A percentile compares a stretch with the other conserved stretches of the same genome.
phyloP scores from a whole-genome alignment of 1,140 invertebrate species.

The Paraescarpia echinospica region DNA sequence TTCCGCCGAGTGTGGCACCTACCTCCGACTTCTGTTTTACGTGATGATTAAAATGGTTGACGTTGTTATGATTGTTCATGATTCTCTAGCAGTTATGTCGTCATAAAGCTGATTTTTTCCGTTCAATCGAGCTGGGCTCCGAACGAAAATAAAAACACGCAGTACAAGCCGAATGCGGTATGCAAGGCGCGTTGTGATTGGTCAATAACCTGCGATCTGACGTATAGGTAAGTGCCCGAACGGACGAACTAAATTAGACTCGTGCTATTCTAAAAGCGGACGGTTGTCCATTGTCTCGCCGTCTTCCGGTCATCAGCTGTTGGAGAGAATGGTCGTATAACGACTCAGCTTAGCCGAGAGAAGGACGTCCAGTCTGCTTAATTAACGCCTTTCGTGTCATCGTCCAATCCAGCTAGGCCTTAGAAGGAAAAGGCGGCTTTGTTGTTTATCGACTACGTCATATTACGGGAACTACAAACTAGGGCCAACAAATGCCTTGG shows the following conservation, averaged over 20 bases:
- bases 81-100: conserved; percentile 32
- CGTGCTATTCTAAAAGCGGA: background rate
- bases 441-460: background rate
- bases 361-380: background rate
- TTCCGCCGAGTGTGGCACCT: conserved; percentile 14
- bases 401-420: background rate
- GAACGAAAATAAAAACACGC: conserved; percentile 48
- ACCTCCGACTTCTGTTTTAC: conserved; percentile 40
- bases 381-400: background rate
- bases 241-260: background rate
- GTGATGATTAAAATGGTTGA: conserved; percentile 40
- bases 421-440: background rate
- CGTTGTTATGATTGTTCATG: conserved; percentile 39
- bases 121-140: conserved; percentile 33
- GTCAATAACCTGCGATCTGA: conserved; percentile 16
- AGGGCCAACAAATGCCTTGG: background rate
- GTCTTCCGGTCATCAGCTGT: background rate
- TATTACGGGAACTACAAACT: conserved; percentile 1
- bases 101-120: conserved; percentile 32
- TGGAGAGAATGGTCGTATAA: background rate
- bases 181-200: conserved; percentile 33
- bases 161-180: conserved; percentile 28
- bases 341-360: background rate
- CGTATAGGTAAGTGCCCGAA: background rate
- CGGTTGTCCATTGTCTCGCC: background rate